Percentiles rank a stretch among this genome's conserved stretches.
Conservation (phyloP, 2,888 invertebrate genomes). For the Oxyteleia sp. region DNA sequence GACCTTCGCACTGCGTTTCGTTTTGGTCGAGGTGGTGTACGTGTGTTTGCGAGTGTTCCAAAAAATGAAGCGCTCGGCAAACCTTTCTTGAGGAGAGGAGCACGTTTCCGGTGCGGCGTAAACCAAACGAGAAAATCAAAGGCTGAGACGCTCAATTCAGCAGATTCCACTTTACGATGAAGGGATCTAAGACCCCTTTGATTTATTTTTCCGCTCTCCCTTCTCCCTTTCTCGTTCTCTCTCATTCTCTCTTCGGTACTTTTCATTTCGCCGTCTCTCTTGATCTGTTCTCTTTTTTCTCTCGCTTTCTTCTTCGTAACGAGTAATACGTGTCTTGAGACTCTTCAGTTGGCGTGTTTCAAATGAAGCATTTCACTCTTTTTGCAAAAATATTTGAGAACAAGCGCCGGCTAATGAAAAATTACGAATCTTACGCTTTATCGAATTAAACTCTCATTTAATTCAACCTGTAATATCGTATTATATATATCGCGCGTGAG, state of each 20-base stretch:
- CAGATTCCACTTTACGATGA: constrained; percentile 63
- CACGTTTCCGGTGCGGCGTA: constrained; percentile 56
- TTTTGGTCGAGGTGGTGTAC: constrained; percentile 40
- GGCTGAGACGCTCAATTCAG: constrained; percentile 62
- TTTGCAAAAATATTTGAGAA: constrained; percentile 19
- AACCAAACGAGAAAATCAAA: constrained; percentile 69
- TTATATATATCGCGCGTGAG: neutral
- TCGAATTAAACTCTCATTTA: constrained; percentile 26
- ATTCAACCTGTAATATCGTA: constrained; percentile 18
- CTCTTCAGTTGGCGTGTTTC: constrained; percentile 39
- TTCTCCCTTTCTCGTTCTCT: constrained; percentile 35
- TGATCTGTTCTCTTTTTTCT: constrained; percentile 22
- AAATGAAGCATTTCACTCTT: constrained; percentile 48
- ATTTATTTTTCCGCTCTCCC: constrained; percentile 57
- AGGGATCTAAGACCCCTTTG: constrained; percentile 63
- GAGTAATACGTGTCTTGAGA: constrained; percentile 58
- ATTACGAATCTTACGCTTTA: constrained; percentile 23
- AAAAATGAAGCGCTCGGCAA: constrained; percentile 62
- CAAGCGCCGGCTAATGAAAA: constrained; percentile 54
- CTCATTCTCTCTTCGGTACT: constrained; percentile 11
- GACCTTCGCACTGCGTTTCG: constrained; percentile 55
- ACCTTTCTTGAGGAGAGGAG: constrained; percentile 50
- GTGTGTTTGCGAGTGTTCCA: constrained; percentile 47
- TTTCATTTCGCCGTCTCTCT: constrained; percentile 22
- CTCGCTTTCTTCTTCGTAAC: constrained; percentile 33